These are phyloP conservation scores for Cydia strobilella DNA, from an alignment of 1,140 invertebrate species.

Conservation along the genomic window DNA sequence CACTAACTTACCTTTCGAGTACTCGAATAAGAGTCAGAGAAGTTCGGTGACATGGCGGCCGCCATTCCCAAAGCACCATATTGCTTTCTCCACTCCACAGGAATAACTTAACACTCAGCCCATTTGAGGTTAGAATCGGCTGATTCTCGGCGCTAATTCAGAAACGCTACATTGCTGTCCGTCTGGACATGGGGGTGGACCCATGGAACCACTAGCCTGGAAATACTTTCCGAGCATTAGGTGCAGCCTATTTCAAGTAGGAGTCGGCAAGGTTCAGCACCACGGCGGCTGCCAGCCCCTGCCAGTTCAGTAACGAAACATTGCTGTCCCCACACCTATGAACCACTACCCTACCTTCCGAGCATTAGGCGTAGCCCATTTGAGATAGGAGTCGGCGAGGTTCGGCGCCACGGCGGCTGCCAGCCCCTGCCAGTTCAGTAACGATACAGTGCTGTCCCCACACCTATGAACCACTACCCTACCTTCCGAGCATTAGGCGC, in stretches of 20 bases:
- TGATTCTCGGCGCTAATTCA: too few species aligned
- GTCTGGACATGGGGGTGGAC: too few species aligned
- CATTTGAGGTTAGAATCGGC: too few species aligned
- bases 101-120: too few species aligned
- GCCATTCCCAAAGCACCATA: too few species aligned
- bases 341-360: constrained; percentile 51
- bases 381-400: constrained; percentile 59
- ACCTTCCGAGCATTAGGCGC: constrained; percentile 67
- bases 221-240: constrained; percentile 40
- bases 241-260: too few species aligned
- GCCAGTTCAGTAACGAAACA: constrained; percentile 55
- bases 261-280: neutral
- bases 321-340: constrained; percentile 45
- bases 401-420: constrained; percentile 51
- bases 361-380: constrained; percentile 67
- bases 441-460: constrained; percentile 57
- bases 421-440: constrained; percentile 67
- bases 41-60: too few species aligned
- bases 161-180: too few species aligned
- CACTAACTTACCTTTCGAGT: too few species aligned
- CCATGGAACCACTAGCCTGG: constrained; percentile 8
- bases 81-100: too few species aligned
- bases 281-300: constrained; percentile 37
- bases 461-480: constrained; percentile 11
- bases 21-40: too few species aligned